Evolutionary conservation across 2,797 vertebrate species (phyloP).

Genomic region (Cuniculus paca): DNA sequence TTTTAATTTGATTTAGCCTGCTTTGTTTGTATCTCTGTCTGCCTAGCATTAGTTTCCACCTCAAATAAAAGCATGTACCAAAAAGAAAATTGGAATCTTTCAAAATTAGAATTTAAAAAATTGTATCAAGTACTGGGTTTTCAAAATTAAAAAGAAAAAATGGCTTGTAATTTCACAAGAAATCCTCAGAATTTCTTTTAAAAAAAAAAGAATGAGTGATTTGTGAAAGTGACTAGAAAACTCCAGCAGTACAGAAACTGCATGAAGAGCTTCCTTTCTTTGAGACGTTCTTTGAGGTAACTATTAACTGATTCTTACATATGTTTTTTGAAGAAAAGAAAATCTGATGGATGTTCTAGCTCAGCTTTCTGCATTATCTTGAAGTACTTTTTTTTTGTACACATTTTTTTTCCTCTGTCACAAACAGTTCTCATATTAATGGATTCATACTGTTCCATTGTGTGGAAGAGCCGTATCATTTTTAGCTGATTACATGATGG

Average conservation of each 20-base stretch:
- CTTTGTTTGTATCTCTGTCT: neutral
- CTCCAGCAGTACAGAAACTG: slow-evolving; percentile 24
- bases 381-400: neutral
- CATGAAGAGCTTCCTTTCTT: neutral
- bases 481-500: slow-evolving; percentile 16
- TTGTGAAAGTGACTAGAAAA: slow-evolving; percentile 48
- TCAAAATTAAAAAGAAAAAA: slow-evolving; percentile 59
- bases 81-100: slow-evolving; percentile 50
- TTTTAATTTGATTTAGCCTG: neutral
- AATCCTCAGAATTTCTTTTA: neutral
- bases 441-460: neutral
- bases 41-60: slow-evolving; percentile 19
- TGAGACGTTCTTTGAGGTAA: neutral
- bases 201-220: neutral
- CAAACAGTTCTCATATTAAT: neutral
- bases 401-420: neutral
- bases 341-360: neutral
- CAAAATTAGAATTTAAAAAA: slow-evolving; percentile 33
- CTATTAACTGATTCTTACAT: slow-evolving; percentile 28
- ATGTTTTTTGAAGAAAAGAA: neutral
- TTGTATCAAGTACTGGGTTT: slow-evolving; percentile 8
- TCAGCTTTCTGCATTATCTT: neutral
- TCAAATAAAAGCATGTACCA: neutral
- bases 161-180: neutral
- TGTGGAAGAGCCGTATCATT: slow-evolving; percentile 42